Evolutionary conservation across 2,888 invertebrate species (phyloP).

Genomic region (Acronicta aceris): DNA sequence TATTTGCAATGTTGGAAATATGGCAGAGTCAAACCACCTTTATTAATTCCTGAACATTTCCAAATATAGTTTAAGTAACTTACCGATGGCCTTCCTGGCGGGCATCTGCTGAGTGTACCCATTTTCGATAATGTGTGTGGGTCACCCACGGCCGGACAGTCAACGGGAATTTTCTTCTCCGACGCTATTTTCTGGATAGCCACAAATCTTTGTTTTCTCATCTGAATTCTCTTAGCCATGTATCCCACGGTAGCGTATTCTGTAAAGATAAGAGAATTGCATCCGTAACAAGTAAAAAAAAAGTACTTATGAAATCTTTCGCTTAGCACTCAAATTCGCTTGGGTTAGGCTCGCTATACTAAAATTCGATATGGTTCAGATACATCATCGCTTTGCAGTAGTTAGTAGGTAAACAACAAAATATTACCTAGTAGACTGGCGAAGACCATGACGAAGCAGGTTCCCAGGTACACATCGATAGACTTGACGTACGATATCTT

Average conservation of each 20-base stretch:
- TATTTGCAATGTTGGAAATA: constrained; percentile 14
- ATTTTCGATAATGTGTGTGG: constrained; percentile 92
- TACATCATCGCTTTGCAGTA: constrained; percentile 41
- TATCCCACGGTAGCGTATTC: constrained; percentile 99
- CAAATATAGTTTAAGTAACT: constrained; percentile 39
- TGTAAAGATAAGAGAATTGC: constrained; percentile 83
- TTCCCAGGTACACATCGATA: constrained; percentile 98
- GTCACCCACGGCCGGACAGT: constrained; percentile 93
- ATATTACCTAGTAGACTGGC: constrained; percentile 97
- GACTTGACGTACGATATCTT: constrained; percentile 99
- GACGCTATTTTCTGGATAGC: constrained; percentile 97
- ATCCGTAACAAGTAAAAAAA: constrained; percentile 42
- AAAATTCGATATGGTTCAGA: constrained; percentile 20
- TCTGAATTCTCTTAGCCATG: constrained; percentile 98
- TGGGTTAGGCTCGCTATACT: background rate
- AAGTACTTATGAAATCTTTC: constrained; percentile 6
- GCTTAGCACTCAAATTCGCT: constrained; percentile 41
- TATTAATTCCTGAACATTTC: too few relatives aligned
- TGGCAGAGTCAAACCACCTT: background rate
- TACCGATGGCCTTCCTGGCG: constrained; percentile 87
- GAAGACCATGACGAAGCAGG: constrained; percentile 99
- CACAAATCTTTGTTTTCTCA: constrained; percentile 97
- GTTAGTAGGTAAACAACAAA: constrained; percentile 40
- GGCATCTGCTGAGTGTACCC: constrained; percentile 92
- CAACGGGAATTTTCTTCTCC: constrained; percentile 95